Evolutionary conservation across 2,888 invertebrate genomes (phyloP), one percentile per base, ranked within the genome.

Genomic region (Drosophila putrida): DNA sequence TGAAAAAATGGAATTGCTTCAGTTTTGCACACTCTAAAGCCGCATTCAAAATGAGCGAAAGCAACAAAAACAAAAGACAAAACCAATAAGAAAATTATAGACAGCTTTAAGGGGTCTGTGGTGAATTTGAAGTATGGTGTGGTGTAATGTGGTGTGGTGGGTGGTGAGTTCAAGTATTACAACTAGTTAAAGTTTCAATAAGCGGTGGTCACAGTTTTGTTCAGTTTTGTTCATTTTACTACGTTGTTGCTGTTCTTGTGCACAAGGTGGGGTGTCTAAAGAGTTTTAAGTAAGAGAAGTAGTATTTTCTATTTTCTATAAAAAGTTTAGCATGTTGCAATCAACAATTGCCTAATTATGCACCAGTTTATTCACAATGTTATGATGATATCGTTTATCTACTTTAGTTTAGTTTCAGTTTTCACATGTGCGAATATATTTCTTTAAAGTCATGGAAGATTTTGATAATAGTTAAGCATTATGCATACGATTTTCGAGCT

Each of bases 161-260:
- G 46, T 51, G 28, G 33, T 49, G 36, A 57, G 49, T 57, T 41
- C 28, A 39, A 44, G 53, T 73, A 44, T 44, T 57, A 57, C 36
- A 47, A 53, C 59, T 72, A 31, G 31, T 31, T 31, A 57, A 11
- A 38, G 51, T 57, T 44, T 77, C 27, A 33, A 72, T 71, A 68
- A 77, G 80, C 82, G 84, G 84, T 81, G 82, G 84, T 81, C 71
- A 87, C 78, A 77, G 66, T 71, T 20, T 20, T 76, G 25, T 59
- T 46, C 20, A 31, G 47, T 13, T 71, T 71, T 78, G 50, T 66
- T 75, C 28, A 39, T 47, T 39, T 59, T 41, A 28, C 38, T 33
- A 69, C 76, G 47, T 68, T 69, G 76, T 44, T 33, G 25, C 20
- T 35, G n/a, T 79, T 66, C 55, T 55, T 61, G 71, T 78, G 61